phyloP scores from a whole-genome alignment of 2,888 invertebrate genomes.

The Leptinotarsa juncta region DNA sequence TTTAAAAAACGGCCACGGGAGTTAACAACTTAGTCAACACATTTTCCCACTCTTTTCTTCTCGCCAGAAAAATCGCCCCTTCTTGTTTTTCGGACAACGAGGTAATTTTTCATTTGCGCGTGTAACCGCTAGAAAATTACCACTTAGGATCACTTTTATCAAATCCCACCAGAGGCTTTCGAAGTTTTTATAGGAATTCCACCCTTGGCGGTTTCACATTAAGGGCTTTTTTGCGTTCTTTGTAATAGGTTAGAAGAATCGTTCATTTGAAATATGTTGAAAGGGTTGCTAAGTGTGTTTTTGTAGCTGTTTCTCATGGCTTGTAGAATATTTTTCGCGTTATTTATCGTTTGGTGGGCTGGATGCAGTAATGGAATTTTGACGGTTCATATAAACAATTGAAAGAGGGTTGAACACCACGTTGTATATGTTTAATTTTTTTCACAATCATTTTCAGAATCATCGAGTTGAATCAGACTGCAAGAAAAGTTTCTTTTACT shows the following conservation, averaged over 20 bases:
- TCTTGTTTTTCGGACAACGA: constrained; percentile 49
- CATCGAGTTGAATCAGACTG: too few species aligned
- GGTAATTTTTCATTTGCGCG: constrained; percentile 60
- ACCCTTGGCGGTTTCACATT: constrained; percentile 43
- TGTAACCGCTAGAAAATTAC: constrained; percentile 61
- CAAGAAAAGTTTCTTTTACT: too few species aligned
- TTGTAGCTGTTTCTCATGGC: constrained; percentile 40
- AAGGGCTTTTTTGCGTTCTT: constrained; percentile 44
- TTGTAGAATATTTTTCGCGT: constrained; percentile 37
- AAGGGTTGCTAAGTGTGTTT: constrained; percentile 49
- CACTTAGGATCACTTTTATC: constrained; percentile 62
- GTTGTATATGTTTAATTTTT: too few species aligned
- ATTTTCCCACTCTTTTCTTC: constrained; percentile 43
- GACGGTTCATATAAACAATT: constrained; percentile 10
- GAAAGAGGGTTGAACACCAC: not conserved
- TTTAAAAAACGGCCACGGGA: constrained; percentile 48
- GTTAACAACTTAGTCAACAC: constrained; percentile 47
- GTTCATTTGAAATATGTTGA: constrained; percentile 58
- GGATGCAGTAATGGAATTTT: constrained; percentile 12
- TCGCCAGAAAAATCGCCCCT: constrained; percentile 35
- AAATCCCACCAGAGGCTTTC: constrained; percentile 52
- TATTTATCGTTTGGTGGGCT: constrained; percentile 26
- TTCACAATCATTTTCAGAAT: too few species aligned
- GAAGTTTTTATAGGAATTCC: constrained; percentile 42
- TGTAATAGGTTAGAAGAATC: constrained; percentile 47